Evolutionary conservation across 2,888 invertebrate species (phyloP).

Genomic region (Erynnis tages): DNA sequence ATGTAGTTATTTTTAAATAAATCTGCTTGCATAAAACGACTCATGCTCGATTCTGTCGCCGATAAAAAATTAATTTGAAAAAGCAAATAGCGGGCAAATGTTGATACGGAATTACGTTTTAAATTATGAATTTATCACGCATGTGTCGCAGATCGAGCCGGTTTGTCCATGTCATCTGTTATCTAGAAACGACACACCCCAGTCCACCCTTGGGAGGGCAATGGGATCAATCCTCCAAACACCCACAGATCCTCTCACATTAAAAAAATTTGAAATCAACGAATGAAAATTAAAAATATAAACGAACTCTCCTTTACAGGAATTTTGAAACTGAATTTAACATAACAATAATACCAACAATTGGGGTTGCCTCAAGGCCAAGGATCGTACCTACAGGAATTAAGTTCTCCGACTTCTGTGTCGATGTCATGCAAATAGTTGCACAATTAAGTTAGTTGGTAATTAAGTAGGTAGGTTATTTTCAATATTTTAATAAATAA

Average conservation of each 20-base stretch:
- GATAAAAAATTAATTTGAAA: conserved; percentile 24
- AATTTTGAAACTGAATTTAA: too few species aligned
- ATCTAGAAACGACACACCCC: conserved; percentile 38
- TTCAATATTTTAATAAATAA: too few species aligned
- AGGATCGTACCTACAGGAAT: too few species aligned
- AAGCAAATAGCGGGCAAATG: conserved; percentile 11
- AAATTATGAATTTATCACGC: conserved; percentile 26
- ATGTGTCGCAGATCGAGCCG: conserved; percentile 36
- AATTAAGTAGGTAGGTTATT: too few species aligned
- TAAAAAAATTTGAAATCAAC: neutral
- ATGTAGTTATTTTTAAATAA: too few species aligned
- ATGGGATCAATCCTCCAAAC: conserved; percentile 12
- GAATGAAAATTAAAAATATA: too few species aligned
- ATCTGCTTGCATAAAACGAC: neutral
- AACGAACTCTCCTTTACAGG: too few species aligned
- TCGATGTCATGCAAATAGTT: too few species aligned
- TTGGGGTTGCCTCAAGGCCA: too few species aligned
- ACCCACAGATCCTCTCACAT: neutral
- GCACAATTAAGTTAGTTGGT: too few species aligned
- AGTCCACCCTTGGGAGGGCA: conserved; percentile 23
- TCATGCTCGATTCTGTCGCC: neutral
- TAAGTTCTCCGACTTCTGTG: too few species aligned
- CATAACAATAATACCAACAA: too few species aligned
- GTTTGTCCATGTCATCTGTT: conserved; percentile 41
- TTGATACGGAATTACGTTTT: conserved; percentile 13